phyloP scores from a whole-genome alignment of 2,888 invertebrate genomes.

The Pachymerium ferrugineum region DNA sequence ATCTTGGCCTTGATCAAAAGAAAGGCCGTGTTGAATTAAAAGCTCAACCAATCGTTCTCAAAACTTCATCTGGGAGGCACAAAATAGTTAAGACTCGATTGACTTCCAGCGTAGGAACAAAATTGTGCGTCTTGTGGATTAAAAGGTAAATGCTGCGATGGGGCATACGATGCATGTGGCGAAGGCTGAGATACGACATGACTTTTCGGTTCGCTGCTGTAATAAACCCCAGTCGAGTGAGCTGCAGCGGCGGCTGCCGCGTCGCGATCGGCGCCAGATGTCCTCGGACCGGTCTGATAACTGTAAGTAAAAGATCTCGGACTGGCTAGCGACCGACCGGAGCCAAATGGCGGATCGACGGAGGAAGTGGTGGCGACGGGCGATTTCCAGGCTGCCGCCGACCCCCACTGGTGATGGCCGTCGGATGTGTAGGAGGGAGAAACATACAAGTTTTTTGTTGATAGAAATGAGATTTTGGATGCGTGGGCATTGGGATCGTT shows the following conservation, averaged over 20 bases:
- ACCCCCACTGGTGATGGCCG: neutral
- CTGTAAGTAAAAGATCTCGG: neutral
- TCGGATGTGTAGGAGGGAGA: neutral
- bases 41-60: neutral
- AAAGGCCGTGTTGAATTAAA: too few species aligned
- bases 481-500: neutral
- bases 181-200: neutral
- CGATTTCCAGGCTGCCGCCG: neutral
- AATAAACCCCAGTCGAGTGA: neutral
- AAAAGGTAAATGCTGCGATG: neutral
- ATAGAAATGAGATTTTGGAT: neutral
- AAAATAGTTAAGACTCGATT: neutral
- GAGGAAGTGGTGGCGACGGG: neutral
- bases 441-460: constrained; percentile 1
- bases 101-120: neutral
- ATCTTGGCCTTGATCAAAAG: too few species aligned
- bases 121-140: neutral
- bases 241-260: too few species aligned
- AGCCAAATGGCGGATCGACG: neutral
- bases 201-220: neutral
- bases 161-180: neutral
- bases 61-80: constrained; percentile 12
- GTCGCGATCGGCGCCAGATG: neutral
- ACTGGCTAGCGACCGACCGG: neutral
- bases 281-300: neutral